Percentiles rank a stretch among this genome's conserved stretches.
These are phyloP conservation scores for Nemoura dubitans DNA, from an alignment of 2,888 invertebrate species.

Conservation along the genomic window DNA sequence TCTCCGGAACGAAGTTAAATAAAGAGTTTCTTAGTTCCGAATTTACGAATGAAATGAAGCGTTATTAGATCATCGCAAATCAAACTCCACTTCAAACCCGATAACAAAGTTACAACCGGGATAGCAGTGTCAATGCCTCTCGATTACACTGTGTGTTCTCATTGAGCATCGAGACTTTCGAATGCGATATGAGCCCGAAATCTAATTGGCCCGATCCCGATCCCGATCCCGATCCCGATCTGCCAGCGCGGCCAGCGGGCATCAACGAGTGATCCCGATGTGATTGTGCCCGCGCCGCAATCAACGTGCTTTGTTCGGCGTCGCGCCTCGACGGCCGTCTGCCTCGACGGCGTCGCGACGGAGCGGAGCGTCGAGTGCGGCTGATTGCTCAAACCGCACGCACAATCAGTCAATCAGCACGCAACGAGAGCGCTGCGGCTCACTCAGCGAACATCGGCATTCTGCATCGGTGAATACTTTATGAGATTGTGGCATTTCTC, in stretches of 20 bases:
- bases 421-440: neutral
- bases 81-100: conserved; percentile 19
- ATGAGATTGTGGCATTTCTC: neutral
- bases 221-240: neutral
- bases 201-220: neutral
- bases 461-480: neutral
- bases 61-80: conserved; percentile 13
- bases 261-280: neutral
- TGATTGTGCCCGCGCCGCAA: neutral
- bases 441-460: neutral
- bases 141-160: neutral
- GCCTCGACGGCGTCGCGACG: neutral
- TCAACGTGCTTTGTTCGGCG: conserved; percentile 13
- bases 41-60: neutral
- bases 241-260: too few species aligned
- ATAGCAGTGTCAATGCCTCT: neutral
- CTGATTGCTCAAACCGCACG: conserved; percentile 1
- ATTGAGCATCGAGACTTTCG: neutral
- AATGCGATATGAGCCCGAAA: neutral
- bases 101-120: conserved; percentile 4
- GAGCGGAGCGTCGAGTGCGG: neutral
- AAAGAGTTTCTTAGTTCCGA: neutral
- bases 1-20: neutral
- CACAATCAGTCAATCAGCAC: conserved; percentile 21
- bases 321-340: neutral